Conservation (phyloP, 2,797 vertebrate genomes). For the Tokudaia muenninki region DNA sequence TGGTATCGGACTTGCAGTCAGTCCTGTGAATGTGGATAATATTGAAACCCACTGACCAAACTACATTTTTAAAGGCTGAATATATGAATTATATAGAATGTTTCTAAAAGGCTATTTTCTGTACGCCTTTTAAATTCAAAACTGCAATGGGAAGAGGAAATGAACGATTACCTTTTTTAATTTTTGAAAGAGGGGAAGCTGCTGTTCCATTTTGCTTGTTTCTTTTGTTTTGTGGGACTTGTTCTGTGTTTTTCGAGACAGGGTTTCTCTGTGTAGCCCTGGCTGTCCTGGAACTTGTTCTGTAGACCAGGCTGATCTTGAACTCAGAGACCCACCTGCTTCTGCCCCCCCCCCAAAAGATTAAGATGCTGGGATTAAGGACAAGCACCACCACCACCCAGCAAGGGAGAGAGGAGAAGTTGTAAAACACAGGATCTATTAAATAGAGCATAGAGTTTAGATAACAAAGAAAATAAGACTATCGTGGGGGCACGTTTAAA, state of each 20-base stretch:
- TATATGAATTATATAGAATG: slow-evolving; percentile 9
- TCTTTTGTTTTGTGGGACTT: not conserved
- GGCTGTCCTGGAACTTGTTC: not conserved
- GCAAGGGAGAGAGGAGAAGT: not conserved
- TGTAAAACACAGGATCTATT: not conserved
- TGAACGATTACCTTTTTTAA: not conserved
- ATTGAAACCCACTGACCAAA: not conserved
- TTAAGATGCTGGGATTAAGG: not conserved
- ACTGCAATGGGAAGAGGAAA: slow-evolving; percentile 18
- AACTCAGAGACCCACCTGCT: not conserved
- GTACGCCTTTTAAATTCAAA: slow-evolving; percentile 23
- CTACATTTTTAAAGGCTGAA: slow-evolving; percentile 5
- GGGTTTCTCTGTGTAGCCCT: not conserved
- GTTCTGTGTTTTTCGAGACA: not conserved
- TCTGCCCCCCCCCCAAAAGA: too few relatives aligned
- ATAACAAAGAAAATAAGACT: not conserved
- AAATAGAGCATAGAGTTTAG: not conserved
- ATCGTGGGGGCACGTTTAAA: not conserved
- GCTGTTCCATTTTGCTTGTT: not conserved
- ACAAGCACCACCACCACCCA: not conserved
- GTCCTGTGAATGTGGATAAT: not conserved
- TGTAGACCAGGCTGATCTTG: not conserved
- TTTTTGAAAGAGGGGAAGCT: not conserved
- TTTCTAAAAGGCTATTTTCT: not conserved
- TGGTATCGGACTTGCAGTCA: not conserved